phyloP scores from a whole-genome alignment of 2,888 invertebrate species.

The Ophraella communa region DNA sequence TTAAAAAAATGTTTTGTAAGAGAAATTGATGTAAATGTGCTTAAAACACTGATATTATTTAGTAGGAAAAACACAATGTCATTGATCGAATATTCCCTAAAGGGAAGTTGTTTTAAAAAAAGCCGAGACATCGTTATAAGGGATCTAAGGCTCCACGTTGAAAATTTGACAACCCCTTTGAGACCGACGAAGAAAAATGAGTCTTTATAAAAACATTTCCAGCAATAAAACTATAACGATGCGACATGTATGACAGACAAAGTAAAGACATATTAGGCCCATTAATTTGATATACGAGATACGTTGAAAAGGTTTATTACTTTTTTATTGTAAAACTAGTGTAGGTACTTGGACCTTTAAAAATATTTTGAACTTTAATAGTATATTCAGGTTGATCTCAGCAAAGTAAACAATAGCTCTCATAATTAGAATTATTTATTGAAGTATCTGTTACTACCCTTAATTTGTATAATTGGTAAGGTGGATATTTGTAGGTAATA shows the following conservation, averaged over 20 bases:
- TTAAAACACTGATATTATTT: background rate
- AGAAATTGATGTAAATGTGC: background rate
- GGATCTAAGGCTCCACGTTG: constrained; percentile 37
- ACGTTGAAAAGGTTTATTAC: background rate
- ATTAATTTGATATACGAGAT: constrained; percentile 35
- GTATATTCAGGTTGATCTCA: no score
- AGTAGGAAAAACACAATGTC: background rate
- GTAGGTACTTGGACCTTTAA: background rate
- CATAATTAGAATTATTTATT: no score
- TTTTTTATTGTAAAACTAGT: background rate
- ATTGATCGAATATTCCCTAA: background rate
- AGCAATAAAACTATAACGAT: constrained; percentile 59
- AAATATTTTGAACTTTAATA: background rate
- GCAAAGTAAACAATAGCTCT: no score
- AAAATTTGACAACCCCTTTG: constrained; percentile 56
- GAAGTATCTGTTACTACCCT: background rate
- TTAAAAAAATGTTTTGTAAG: background rate
- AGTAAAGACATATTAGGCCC: constrained; percentile 37
- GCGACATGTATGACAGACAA: constrained; percentile 45
- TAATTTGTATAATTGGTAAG: background rate
- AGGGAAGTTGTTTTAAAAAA: constrained; percentile 32
- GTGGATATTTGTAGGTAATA: background rate
- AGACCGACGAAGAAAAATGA: constrained; percentile 57
- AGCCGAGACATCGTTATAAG: constrained; percentile 33
- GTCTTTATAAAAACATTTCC: constrained; percentile 59